Conservation (phyloP, 2,797 vertebrate species). For the Notoglanidium macrostoma region DNA sequence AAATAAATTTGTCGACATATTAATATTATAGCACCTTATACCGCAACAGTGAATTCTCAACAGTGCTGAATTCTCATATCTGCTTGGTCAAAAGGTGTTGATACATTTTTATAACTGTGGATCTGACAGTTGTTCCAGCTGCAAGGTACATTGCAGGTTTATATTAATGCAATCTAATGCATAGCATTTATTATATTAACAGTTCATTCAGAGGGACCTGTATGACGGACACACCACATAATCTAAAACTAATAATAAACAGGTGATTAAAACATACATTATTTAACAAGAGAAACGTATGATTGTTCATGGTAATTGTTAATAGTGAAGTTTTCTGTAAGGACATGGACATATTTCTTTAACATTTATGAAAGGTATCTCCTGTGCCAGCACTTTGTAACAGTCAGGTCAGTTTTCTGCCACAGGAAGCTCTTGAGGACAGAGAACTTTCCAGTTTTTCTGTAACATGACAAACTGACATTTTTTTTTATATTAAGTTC, state of each 20-base stretch:
- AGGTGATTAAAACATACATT: not conserved
- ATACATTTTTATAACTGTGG: not conserved
- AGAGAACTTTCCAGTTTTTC: not conserved
- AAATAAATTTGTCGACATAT: not conserved
- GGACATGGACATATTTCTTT: not conserved
- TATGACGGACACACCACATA: not conserved
- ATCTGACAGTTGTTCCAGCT: not conserved
- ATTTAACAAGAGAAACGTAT: not conserved
- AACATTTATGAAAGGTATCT: not conserved
- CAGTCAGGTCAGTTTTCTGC: not conserved
- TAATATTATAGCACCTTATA: not conserved
- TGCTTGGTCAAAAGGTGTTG: not conserved
- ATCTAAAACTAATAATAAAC: not conserved
- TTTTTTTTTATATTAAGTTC: not conserved
- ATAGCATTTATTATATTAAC: not conserved
- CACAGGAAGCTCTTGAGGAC: not conserved
- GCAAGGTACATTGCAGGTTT: not conserved
- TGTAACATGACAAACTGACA: not conserved
- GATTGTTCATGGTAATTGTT: not conserved
- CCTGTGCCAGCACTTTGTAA: not conserved
- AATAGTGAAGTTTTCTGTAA: not conserved
- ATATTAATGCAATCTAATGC: not conserved
- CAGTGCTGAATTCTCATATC: not conserved
- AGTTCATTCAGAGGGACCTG: not conserved
- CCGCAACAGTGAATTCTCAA: not conserved